Conservation (phyloP, 2,113 vertebrate genomes). For the Dinomys branickii region DNA sequence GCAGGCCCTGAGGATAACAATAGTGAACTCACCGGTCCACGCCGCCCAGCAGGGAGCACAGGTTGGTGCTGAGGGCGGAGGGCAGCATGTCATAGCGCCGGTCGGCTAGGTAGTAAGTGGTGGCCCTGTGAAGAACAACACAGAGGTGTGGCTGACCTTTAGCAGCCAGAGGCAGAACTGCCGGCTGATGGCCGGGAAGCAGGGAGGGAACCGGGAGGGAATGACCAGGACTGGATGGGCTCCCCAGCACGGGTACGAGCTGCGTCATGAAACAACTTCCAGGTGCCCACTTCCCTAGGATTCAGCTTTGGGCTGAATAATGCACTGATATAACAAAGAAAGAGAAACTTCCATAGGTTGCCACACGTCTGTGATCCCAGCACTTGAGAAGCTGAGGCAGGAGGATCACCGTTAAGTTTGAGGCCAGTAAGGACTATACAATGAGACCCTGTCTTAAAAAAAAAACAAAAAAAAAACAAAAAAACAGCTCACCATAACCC, state of each 20-base stretch:
- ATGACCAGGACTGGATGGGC: rapidly evolving
- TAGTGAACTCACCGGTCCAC: constrained; percentile 90
- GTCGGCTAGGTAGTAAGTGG: constrained; percentile 96
- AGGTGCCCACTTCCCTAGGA: background rate
- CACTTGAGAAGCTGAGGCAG: background rate
- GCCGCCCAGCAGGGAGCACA: constrained; percentile 96
- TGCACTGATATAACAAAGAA: background rate
- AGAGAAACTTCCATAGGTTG: background rate
- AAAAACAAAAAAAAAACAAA: too few species aligned
- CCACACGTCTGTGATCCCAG: background rate
- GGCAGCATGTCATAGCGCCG: constrained; percentile 97
- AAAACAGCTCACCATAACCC: background rate
- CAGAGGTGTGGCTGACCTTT: background rate
- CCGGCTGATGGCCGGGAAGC: background rate
- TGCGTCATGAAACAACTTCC: constrained; percentile 15
- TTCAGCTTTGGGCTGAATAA: constrained; percentile 24
- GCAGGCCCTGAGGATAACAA: background rate
- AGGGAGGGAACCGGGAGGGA: background rate
- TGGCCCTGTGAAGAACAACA: constrained; percentile 89
- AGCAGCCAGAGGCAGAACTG: background rate
- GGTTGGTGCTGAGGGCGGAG: constrained; percentile 90
- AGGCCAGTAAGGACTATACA: background rate
- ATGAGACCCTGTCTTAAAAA: background rate
- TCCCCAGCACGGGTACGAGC: background rate
- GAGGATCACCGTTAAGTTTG: background rate